Conservation (phyloP, 2,888 invertebrate genomes). For the Didymodactylos carnosus region DNA sequence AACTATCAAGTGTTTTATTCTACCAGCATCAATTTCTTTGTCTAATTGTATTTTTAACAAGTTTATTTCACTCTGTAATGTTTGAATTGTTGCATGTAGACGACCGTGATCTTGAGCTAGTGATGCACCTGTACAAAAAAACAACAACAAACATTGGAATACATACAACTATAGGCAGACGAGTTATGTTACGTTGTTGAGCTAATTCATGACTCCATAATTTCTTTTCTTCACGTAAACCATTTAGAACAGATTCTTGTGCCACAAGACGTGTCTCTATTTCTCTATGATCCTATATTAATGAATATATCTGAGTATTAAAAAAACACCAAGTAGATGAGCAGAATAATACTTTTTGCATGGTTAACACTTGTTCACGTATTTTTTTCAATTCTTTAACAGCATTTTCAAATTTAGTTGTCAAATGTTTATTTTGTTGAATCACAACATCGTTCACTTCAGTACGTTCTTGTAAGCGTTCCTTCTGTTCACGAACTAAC, state of each 20-base stretch:
- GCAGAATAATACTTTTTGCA: no score
- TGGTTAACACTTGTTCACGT: not conserved
- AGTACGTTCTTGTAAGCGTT: not conserved
- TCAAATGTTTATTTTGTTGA: not conserved
- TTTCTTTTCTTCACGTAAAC: conserved; percentile 28
- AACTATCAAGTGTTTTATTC: conserved; percentile 31
- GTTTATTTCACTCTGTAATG: conserved; percentile 22
- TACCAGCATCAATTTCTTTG: conserved; percentile 28
- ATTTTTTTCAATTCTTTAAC: not conserved
- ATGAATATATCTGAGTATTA: no score
- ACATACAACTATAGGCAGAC: no score
- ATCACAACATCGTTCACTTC: not conserved
- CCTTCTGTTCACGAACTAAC: not conserved
- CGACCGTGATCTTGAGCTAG: conserved; percentile 30
- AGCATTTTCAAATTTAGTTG: not conserved
- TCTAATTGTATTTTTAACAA: conserved; percentile 27
- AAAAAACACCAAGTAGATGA: no score
- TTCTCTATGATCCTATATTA: not conserved
- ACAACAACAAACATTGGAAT: not conserved
- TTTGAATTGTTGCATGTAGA: conserved; percentile 28
- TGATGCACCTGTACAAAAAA: conserved; percentile 22
- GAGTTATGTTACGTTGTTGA: no score
- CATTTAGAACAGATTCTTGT: conserved; percentile 24
- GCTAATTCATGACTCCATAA: conserved; percentile 34
- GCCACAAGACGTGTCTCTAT: not conserved